Percentiles rank a stretch among this genome's conserved stretches.
phyloP scores from a whole-genome alignment of 2,888 invertebrate genomes.

The Mythimna vitellina region DNA sequence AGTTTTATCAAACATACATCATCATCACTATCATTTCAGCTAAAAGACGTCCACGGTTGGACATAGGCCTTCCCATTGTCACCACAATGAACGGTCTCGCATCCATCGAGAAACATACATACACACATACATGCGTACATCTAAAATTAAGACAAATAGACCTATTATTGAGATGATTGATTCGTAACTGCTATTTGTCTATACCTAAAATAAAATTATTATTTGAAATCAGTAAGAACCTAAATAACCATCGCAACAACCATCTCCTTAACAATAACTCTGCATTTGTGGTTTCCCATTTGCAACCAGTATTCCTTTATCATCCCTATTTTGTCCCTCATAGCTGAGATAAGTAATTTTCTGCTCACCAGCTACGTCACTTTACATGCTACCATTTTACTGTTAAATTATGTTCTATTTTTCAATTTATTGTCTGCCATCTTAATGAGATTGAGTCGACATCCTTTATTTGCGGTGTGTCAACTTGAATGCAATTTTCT shows the following conservation, averaged over 20 bases:
- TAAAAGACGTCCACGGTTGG: too few species aligned
- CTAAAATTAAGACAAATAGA: background rate
- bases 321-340: background rate
- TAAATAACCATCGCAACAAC: background rate
- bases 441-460: slow-evolving; percentile 40
- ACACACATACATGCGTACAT: too few species aligned
- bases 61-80: too few species aligned
- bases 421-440: slow-evolving; percentile 28
- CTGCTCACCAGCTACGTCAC: slow-evolving; percentile 20
- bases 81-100: too few species aligned
- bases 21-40: too few species aligned
- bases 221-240: background rate
- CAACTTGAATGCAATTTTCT: slow-evolving; percentile 32
- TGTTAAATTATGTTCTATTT: slow-evolving; percentile 28
- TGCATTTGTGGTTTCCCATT: slow-evolving; percentile 9
- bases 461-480: slow-evolving; percentile 33
- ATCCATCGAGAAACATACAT: too few species aligned
- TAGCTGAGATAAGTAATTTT: slow-evolving; percentile 47
- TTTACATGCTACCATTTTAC: background rate
- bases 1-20: too few species aligned
- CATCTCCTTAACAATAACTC: background rate
- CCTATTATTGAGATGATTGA: background rate
- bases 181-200: background rate
- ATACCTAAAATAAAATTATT: background rate
- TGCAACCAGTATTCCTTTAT: slow-evolving; percentile 26